Evolutionary conservation across 2,113 vertebrate species (phyloP).

Genomic region (Plecturocebus donacophilus): DNA sequence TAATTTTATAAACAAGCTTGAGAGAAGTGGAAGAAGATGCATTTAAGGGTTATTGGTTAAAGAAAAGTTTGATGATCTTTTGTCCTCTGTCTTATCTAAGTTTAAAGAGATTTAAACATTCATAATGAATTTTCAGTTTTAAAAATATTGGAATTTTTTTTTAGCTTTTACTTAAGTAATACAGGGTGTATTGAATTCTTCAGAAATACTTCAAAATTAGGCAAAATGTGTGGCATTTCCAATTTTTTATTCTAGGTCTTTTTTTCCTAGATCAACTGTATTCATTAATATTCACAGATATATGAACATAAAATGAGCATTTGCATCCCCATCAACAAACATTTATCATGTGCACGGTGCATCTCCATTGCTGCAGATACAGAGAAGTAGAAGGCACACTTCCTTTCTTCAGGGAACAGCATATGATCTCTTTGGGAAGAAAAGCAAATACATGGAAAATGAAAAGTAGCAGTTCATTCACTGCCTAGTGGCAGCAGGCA

Average conservation of each 20-base stretch:
- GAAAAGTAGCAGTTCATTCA: background rate
- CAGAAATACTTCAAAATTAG: slow-evolving; percentile 37
- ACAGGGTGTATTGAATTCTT: background rate
- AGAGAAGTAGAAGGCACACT: background rate
- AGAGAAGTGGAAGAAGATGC: background rate
- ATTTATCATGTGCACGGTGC: too few species aligned
- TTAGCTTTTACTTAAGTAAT: background rate
- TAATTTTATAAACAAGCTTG: background rate
- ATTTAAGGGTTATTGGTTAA: background rate
- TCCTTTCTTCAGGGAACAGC: background rate
- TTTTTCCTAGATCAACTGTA: background rate
- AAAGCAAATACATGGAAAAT: background rate
- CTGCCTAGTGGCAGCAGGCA: background rate
- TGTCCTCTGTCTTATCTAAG: background rate
- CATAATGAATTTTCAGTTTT: background rate
- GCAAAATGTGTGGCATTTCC: background rate
- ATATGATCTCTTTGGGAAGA: background rate
- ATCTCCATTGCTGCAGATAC: background rate
- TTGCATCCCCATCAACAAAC: background rate
- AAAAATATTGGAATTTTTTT: background rate
- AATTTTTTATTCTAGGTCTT: background rate
- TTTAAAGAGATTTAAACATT: background rate
- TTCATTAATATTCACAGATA: background rate
- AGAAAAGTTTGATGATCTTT: background rate
- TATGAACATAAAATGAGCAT: background rate